Base-by-base conservation (phyloP, 2,113 vertebrate genomes). In the Pterocles orientalis region DNA sequence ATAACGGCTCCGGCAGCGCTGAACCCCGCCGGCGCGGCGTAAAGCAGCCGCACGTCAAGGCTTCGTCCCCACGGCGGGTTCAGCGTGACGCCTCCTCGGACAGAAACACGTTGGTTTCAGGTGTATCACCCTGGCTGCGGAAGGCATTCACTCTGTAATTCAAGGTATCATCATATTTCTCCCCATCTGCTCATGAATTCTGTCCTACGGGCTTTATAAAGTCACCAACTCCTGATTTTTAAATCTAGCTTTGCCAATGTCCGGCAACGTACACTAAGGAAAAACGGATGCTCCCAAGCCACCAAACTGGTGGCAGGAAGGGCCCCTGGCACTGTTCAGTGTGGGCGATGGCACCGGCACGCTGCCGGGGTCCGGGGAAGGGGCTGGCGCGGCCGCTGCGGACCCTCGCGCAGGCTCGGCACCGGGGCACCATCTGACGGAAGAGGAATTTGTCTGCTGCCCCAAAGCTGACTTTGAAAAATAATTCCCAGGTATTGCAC, bases 401-500 rank as follows among this genome's bases (percentile, higher is more conserved):
- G 73, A 26, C 33, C 79, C 82, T 43, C 7, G 2, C 18, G 76
- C 50, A 12, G 89, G 61, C 82, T 92, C 10, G 1, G 18, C 3
- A 18, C 11, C 18, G 34, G 6, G 11, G 54, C 39, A 71, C 51
- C 84, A 83, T 60, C 86, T 86, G 90, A 95, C 80, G 86, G 96
- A 95, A 96, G 88, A 94, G 73, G 24, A 88, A 92, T 77, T 85
- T 17, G 87, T 92, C 94, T 62, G 17, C 91, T 80, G 96, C 91
- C 94, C 89, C 85, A 92, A 89, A 92, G 96, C 92, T 96, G 96
- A 80, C 96, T 94, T 89, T 94, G 47, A 96, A 94, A 97, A 96
- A 97, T 95, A 87, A 95, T 91, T 79, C 85, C 65, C 96, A 96
- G 96, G 95, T 96, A 97, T 94, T 93, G 82, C 96, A 92, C 95